Conservation (phyloP, 2,113 vertebrate species). For the Atlantisia rogersi region DNA sequence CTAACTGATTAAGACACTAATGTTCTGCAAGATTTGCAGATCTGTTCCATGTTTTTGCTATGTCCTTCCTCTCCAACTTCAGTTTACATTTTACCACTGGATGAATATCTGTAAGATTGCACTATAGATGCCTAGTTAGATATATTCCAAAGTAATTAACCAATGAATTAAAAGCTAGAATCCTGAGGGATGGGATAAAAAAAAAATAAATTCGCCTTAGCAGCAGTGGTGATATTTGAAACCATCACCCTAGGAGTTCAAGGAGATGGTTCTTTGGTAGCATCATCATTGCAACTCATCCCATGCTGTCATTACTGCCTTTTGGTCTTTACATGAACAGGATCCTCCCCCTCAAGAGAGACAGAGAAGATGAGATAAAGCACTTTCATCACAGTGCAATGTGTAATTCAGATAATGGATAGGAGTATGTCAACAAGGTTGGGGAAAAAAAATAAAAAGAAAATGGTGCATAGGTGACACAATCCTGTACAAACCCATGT, state of each 20-base stretch:
- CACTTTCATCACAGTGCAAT: background rate
- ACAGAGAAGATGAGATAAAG: background rate
- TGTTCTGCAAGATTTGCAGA: background rate
- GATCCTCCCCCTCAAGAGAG: background rate
- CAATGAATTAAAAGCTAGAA: background rate
- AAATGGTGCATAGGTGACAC: background rate
- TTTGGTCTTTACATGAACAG: background rate
- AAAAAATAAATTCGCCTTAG: too few species aligned
- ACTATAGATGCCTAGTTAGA: background rate
- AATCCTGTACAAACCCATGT: fast-evolving
- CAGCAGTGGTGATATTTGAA: background rate
- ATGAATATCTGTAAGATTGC: background rate
- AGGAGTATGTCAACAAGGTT: background rate
- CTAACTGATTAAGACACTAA: background rate
- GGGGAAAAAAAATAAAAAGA: background rate
- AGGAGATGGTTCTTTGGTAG: background rate
- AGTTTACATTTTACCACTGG: background rate
- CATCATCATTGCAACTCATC: background rate
- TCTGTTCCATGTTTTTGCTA: background rate
- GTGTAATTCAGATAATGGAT: background rate
- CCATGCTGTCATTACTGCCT: background rate
- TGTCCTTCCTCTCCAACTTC: background rate
- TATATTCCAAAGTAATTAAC: background rate
- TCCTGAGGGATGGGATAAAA: background rate
- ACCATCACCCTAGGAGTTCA: background rate